Base-by-base conservation (phyloP, 2,888 invertebrate species). In the Auanema freiburgensis region DNA sequence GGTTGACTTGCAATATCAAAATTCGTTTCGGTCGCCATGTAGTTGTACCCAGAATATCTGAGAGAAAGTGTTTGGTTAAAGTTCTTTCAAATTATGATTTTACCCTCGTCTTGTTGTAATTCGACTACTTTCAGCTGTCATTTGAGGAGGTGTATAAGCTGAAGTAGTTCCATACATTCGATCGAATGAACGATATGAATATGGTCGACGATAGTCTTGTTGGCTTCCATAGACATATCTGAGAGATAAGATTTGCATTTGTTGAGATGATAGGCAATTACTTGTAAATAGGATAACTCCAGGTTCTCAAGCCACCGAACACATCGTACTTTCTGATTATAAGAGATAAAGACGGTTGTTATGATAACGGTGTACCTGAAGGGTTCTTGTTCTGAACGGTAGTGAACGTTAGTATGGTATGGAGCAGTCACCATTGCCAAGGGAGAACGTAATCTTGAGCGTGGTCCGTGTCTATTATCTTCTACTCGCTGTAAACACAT, bases 211-310 rank as follows among this genome's bases (percentile, higher is more conserved):
- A 61, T 72, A 75, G 67, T 81, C 77, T n/a, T 69, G 66, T 53
- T 80, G 78, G 14, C 81, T 71, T 33, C 79, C 79, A 66, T 83
- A 76, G 42, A 82, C 76, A 64, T 82, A 82, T 68, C 82, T 81
- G 66, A 52, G 71, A 65, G 14, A 18, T n/a, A 57, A 57, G 25
- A 1, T 23, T 18, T n/a, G 10, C n/a, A 33, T 50, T 16, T 23
- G 16, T 25, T 23, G 16, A 43, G 14, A 53, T 16, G 43, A 41
- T n/a, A 5, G 46, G 8, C 23, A 56, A 57, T 55, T 46, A 81
- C 81, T 81, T 81, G 67, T 82, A 79, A 52, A 81, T 81, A 14
- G 81, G 81, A 64, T 82, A 81, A 33, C 80, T 78, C 82, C 82
- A 82, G 8, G 82, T 81, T 42, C 82, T 71, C 46, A 82, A 64